These are phyloP conservation scores for Micrasema longulum DNA, from an alignment of 1,140 invertebrate species.

Conservation along the genomic window DNA sequence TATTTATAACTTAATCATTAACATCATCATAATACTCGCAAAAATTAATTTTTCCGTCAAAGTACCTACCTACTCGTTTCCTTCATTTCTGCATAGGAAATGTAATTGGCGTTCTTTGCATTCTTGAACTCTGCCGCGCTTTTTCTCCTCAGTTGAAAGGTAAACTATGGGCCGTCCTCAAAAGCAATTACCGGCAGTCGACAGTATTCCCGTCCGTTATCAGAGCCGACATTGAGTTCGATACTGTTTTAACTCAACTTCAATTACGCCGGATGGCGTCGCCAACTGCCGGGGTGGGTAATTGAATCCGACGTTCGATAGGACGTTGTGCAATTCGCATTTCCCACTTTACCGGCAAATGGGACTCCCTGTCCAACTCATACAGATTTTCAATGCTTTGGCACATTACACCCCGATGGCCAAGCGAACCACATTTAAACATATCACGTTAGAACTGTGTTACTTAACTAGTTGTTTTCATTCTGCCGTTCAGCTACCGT, in stretches of 20 bases:
- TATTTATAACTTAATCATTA: too few species aligned
- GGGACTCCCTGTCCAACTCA: constrained; percentile 10
- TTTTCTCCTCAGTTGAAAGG: constrained; percentile 2
- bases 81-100: background rate
- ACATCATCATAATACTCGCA: too few species aligned
- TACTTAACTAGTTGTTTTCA: too few species aligned
- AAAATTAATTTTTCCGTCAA: too few species aligned
- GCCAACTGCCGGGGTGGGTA: constrained; percentile 36
- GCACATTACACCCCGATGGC: background rate
- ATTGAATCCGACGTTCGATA: constrained; percentile 50
- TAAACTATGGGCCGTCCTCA: constrained; percentile 29
- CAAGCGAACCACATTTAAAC: background rate
- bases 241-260: constrained; percentile 54
- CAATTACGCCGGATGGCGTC: constrained; percentile 46
- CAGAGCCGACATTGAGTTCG: constrained; percentile 43
- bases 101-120: background rate
- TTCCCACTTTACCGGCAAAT: constrained; percentile 48
- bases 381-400: constrained; percentile 10
- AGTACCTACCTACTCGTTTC: background rate
- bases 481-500: too few species aligned
- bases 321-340: constrained; percentile 47
- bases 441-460: too few species aligned
- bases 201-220: constrained; percentile 41
- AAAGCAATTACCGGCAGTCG: constrained; percentile 50
- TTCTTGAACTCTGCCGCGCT: background rate